Percentiles rank a stretch among this genome's conserved stretches.
phyloP scores from a whole-genome alignment of 2,888 invertebrate genomes.

The Ornithoptera priamus region DNA sequence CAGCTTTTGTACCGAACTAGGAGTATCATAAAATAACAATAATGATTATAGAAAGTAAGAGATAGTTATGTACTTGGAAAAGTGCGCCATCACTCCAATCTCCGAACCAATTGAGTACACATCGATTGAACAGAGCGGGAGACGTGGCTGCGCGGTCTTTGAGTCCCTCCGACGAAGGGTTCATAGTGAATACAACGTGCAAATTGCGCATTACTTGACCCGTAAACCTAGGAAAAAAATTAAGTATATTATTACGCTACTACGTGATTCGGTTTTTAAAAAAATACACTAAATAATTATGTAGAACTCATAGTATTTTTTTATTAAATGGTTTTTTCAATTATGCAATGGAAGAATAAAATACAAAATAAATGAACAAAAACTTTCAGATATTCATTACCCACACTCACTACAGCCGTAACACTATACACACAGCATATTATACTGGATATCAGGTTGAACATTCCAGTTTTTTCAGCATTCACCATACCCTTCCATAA shows the following conservation, averaged over 20 bases:
- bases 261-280: not conserved
- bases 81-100: constrained; percentile 99
- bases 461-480: no score
- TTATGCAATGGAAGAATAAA: no score
- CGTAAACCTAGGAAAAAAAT: constrained; percentile 83
- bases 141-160: constrained; percentile 99
- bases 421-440: no score
- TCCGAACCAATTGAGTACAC: constrained; percentile 99
- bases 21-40: no score
- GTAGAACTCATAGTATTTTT: not conserved
- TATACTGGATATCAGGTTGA: no score
- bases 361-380: no score
- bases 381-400: no score
- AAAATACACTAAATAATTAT: not conserved
- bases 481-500: no score
- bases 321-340: no score
- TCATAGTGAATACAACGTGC: constrained; percentile 99
- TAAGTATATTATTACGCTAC: not conserved
- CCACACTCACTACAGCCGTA: no score
- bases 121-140: constrained; percentile 98
- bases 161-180: constrained; percentile 98
- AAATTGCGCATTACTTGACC: constrained; percentile 99
- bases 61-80: constrained; percentile 84
- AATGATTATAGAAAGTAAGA: not conserved
- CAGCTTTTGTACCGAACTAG: no score